Base-by-base conservation (phyloP, 1,140 invertebrate genomes). In the Micrasema minimum region DNA sequence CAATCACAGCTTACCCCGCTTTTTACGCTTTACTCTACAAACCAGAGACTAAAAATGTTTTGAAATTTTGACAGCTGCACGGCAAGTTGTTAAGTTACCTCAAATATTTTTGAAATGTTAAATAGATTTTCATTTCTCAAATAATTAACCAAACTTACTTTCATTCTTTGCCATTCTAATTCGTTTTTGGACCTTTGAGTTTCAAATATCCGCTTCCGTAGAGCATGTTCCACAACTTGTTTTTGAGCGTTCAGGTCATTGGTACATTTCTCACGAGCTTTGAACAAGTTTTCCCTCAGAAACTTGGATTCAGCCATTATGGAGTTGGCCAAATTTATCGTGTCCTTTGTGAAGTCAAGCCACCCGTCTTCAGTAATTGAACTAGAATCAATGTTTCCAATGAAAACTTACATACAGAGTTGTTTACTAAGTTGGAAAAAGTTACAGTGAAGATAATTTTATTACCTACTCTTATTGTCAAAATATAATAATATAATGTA, bases 131-230 rank as follows among this genome's bases (percentile, higher is more conserved):
- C n/a, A n/a, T n/a, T n/a, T n/a, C n/a, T n/a, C n/a, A n/a, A n/a
- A n/a, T n/a, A n/a, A n/a, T n/a, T 31, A 31, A 4, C 2, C 26
- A 31, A 31, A 31, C 59, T 67, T 69, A 59, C 59, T 51, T 94
- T 94, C 59, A 88, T 82, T 77, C 92, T 90, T 81, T 96, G 93
- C 93, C 94, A 96, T 67, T 95, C 89, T 62, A 96, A 86, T 80
- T 97, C 94, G 79, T 95, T 93, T 71, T 90, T 88, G 0, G 92
- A 90, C 72, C 91, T 87, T 79, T 93, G 90, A 43, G 92, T 93
- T 78, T 96, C 93, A 79, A 94, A 95, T 37, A 96, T 92, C 64
- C 95, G 86, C 78, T 91, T 91, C 18, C 92, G 83, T 77, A 96
- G 87, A 6, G 89, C 88, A 82, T 93, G 95, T 79, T 96, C 93